Evolutionary conservation across 2,113 vertebrate species (phyloP), one percentile per base, ranked within the genome.

Genomic region (Platysteira castanea): DNA sequence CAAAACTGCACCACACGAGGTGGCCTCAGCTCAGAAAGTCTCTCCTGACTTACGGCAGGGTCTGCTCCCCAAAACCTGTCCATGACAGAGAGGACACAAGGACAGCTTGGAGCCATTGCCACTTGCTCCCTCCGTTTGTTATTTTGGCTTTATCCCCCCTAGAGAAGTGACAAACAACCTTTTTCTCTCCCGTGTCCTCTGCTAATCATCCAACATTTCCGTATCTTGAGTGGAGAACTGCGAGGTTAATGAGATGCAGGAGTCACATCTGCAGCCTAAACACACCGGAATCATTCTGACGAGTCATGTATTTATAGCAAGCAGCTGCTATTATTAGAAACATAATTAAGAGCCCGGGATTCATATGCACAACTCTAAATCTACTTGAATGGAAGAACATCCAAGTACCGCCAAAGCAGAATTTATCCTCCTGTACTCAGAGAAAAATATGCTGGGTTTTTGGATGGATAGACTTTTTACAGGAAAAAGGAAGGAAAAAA

Each of bases 321-420:
- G 60, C 46, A 22, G 37, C 6, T 81, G 79, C 96, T 95, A 96
- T 94, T 94, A 64, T 87, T 97, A 94, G 95, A 89, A 95, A 88
- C 23, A 7, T 93, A 96, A 96, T 96, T 96, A 96, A 96, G 56
- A 76, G 56, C 64, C 73, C 4, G 52, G 92, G 86, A 93, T 78
- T 87, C 86, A 89, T 15, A n/a, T 0, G 11, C 69, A 78, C 79
- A 94, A 63, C 53, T 88, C 90, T 70, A 52, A 61, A 94, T 78
- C 60, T 87, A 61, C 56, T 95, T 65, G 79, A 95, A 88, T 60
- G 26, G 84, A 90, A 86, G 60, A 86, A 53, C 47, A 75, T 2
- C 8, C 73, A 76, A 95, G 61, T 39, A 81, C 49, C 76, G n/a
- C 73, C 69, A 90, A 81, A 93, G 96, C 71, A 90, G 85, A 90